Evolutionary conservation across 2,113 vertebrate species (phyloP).

Genomic region (Thamnophis sirtalis): DNA sequence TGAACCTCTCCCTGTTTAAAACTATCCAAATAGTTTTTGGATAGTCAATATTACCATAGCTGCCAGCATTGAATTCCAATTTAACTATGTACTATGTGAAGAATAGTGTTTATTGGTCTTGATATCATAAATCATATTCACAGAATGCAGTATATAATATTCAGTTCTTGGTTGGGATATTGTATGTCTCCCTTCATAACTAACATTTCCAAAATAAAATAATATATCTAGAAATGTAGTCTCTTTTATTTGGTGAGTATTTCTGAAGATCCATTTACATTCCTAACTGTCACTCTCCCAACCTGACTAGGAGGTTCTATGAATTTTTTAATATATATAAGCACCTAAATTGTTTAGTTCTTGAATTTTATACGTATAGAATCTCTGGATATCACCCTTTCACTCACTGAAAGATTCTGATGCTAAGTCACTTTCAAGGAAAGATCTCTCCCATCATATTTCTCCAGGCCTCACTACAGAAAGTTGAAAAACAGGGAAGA

Average conservation of each 20-base stretch:
- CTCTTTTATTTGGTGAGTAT: background rate
- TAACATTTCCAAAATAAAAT: background rate
- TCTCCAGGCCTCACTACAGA: background rate
- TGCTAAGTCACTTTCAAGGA: background rate
- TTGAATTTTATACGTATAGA: background rate
- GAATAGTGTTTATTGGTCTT: background rate
- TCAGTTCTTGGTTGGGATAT: background rate
- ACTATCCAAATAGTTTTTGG: background rate
- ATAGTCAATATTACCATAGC: background rate
- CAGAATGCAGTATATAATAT: background rate
- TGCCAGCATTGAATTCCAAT: background rate
- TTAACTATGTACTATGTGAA: background rate
- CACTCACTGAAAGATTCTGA: background rate
- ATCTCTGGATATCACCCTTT: background rate
- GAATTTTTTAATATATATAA: background rate
- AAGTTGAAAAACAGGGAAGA: background rate
- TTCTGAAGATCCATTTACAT: background rate
- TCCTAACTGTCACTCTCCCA: background rate
- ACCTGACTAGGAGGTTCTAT: background rate
- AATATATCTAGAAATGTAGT: background rate
- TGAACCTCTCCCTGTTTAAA: background rate
- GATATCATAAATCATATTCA: background rate
- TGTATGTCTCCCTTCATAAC: background rate
- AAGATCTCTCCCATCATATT: background rate
- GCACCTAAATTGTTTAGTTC: background rate